Evolutionary conservation across 2,113 vertebrate genomes (phyloP).

Genomic region (Columba janthina): DNA sequence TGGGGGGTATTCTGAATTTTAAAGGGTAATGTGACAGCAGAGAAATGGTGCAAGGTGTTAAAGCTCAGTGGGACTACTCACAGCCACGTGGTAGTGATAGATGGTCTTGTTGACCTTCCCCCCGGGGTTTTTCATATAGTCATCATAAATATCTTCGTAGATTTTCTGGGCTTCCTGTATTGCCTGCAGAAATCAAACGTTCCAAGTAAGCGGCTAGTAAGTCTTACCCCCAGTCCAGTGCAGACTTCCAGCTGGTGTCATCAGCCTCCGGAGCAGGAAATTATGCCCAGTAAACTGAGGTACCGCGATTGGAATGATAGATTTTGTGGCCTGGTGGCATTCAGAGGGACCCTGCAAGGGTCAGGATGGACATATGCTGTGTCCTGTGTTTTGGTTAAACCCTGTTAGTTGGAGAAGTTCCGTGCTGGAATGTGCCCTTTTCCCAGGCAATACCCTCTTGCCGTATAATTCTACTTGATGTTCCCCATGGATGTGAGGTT

Average conservation of each 20-base stretch:
- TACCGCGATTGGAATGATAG: neutral
- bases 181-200: conserved; percentile 79
- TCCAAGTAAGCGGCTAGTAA: neutral
- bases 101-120: conserved; percentile 75
- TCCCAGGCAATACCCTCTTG: neutral
- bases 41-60: neutral
- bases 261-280: neutral
- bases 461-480: neutral
- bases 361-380: neutral
- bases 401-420: neutral
- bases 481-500: neutral
- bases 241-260: neutral
- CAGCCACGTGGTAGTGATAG: conserved; percentile 71
- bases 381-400: neutral
- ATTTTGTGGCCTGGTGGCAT: neutral
- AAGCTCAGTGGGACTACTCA: conserved; percentile 58
- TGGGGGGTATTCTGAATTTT: neutral
- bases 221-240: neutral
- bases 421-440: neutral
- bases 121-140: conserved; percentile 72
- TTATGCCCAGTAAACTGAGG: neutral
- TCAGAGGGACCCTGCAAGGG: neutral
- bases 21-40: neutral
- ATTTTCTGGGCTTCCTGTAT: conserved; percentile 86
- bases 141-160: conserved; percentile 81